Base-by-base conservation (phyloP, 35 echinoderm and acorn worm genomes). In the Apostichopus californicus region DNA sequence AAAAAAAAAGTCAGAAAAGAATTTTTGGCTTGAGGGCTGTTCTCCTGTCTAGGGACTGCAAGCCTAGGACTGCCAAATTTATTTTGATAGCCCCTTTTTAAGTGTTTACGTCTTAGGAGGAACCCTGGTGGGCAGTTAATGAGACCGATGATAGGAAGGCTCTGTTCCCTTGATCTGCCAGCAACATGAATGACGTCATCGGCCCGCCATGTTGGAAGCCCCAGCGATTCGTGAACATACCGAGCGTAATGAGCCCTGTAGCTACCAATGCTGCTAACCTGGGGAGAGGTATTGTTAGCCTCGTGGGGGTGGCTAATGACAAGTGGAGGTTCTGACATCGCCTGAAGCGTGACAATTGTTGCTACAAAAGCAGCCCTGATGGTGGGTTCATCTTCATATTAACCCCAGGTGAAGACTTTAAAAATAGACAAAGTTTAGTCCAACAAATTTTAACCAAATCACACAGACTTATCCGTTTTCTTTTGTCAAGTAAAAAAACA, bases 51-150 rank as follows among this genome's bases (percentile, higher is more conserved):
- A 85, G 81, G 81, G 81, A 85, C 81, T 85, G 81, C 81, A 85
- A 85, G 81, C 81, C 81, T 85, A 85, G 55, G n/a, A 85, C 81
- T 85, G 81, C 81, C 81, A 85, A 85, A 85, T 85, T 85, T 85
- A 85, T 85, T 85, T 85, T 85, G 81, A 85, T 85, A 85, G 81
- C 81, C 81, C 81, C 81, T 85, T 85, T 85, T 85, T 85, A 85
- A 85, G 81, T 85, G 81, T 85, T 85, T 85, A 85, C 81, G 81
- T 85, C 81, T 85, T 85, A n/a, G 56, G 23, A 59, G 81, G 81
- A 56, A 59, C 81, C 81, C 81, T 85, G 81, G 81, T 85, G 81
- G 81, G 81, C 81, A 56, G 81, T 85, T 85, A 85, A 85, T 85
- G 81, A 85, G 81, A 85, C 81, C 23, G 55, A 85, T 21, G 81